Conservation (phyloP, 1,140 invertebrate genomes). For the Papilio aristodemus region DNA sequence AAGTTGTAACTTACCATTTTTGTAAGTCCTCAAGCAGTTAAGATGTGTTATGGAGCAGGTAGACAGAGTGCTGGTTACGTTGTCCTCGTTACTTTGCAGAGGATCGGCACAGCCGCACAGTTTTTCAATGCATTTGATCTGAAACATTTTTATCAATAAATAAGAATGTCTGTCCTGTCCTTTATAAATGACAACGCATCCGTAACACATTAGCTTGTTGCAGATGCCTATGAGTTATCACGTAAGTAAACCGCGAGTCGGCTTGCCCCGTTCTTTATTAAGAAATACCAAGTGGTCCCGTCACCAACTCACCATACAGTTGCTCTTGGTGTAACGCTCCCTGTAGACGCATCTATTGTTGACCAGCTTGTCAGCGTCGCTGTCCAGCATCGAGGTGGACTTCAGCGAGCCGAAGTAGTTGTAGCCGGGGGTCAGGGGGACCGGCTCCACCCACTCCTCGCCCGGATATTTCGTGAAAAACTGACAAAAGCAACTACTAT, state of each 20-base stretch:
- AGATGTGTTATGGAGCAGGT: constrained; percentile 46
- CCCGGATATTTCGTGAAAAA: constrained; percentile 52
- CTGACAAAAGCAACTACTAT: constrained; percentile 42
- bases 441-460: constrained; percentile 50
- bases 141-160: constrained; percentile 25
- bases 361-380: constrained; percentile 46
- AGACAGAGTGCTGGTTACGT: constrained; percentile 23
- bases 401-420: constrained; percentile 51
- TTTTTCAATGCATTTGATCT: constrained; percentile 54
- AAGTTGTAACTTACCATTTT: constrained; percentile 37
- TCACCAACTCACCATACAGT: constrained; percentile 47
- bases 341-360: constrained; percentile 45
- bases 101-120: constrained; percentile 57
- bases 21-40: constrained; percentile 45
- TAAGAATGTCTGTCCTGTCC: too few species aligned
- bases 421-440: constrained; percentile 40
- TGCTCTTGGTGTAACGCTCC: constrained; percentile 42
- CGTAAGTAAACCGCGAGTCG: too few species aligned
- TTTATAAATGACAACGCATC: too few species aligned
- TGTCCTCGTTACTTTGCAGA: constrained; percentile 30
- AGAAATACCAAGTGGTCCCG: too few species aligned
- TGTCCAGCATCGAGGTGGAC: constrained; percentile 48
- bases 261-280: too few species aligned
- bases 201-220: too few species aligned
- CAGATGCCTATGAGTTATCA: too few species aligned